Base-by-base conservation (phyloP, 1,140 invertebrate genomes). In the Neodiprion fabricii region DNA sequence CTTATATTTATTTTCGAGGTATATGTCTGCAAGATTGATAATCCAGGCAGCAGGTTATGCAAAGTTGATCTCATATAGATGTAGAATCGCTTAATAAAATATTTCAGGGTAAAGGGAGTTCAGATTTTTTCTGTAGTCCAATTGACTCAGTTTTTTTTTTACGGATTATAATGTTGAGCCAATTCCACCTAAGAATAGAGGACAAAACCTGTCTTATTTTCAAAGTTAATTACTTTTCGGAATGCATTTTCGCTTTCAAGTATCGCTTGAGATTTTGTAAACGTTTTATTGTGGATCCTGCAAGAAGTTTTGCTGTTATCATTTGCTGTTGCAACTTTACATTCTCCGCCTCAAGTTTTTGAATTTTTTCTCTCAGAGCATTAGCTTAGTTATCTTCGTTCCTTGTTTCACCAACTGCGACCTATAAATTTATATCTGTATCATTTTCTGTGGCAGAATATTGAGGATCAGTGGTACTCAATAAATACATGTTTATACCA, bases 391-490 rank as follows among this genome's bases (percentile, higher is more conserved):
- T 61, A 12, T 61, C 3, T 61, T 61, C 53, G 53, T 9, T 61
- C 53, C 9, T 12, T 61, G 53, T 7, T 61, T 61, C 53, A 61
- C 53, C 53, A 61, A 14, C 53, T 61, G 53, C 8, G 53, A 9
- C 5, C 9, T 61, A 9, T 17, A 9, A 61, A 61, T 61, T 61
- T 4, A 9, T 61, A 61, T 61, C 8, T 61, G n/a, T 61, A 61
- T 61, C 53, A 61, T 61, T 61, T 61, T 61, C 53, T 61, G n/a
- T 61, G 53, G 53, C 53, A 61, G 53, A 61, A 61, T 61, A 8
- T 61, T 17, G 7, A 17, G 53, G 53, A 61, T 61, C 53, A 61
- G 53, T 61, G 53, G 8, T 61, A 17, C 53, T 61, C 53, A 9
- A 61, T 61, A 61, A 4, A 61, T 61, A 61, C n/a, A 5, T 61